Conservation (phyloP, 2,113 vertebrate genomes). For the Ploceus nigricollis region DNA sequence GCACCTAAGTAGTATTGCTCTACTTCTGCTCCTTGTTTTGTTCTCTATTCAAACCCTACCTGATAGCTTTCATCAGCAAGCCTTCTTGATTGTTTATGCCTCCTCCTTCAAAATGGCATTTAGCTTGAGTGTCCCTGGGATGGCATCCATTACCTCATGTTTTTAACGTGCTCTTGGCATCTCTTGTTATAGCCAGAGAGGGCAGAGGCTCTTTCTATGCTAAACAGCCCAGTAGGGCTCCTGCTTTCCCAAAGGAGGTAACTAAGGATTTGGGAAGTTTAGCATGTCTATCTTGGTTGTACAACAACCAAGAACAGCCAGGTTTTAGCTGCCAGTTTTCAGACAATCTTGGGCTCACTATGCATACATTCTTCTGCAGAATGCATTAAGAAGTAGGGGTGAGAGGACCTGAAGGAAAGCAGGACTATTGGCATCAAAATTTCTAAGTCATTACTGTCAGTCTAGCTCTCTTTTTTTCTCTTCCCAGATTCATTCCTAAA, state of each 20-base stretch:
- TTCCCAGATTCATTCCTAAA: not conserved
- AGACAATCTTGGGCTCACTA: not conserved
- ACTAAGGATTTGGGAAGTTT: not conserved
- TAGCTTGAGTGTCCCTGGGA: not conserved
- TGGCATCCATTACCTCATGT: not conserved
- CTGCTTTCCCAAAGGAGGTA: not conserved
- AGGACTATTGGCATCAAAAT: not conserved
- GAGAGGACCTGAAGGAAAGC: not conserved
- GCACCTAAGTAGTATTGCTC: not conserved
- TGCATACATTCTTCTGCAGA: not conserved
- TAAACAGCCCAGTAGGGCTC: not conserved
- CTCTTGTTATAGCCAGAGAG: not conserved
- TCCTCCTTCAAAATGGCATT: not conserved
- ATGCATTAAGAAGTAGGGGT: not conserved
- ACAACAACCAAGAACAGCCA: not conserved
- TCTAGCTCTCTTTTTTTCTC: not conserved
- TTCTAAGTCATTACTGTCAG: not conserved
- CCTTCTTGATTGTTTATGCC: not conserved
- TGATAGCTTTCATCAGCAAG: not conserved
- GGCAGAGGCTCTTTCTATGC: not conserved
- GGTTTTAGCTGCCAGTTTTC: not conserved
- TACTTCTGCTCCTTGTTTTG: not conserved
- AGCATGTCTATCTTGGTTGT: not conserved
- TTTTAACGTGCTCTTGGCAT: not conserved
- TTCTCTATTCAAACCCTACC: not conserved